A percentile compares a stretch with the other conserved stretches of the same genome.
phyloP scores from a whole-genome alignment of 1,140 invertebrate genomes.

The Berghia stephanieae region DNA sequence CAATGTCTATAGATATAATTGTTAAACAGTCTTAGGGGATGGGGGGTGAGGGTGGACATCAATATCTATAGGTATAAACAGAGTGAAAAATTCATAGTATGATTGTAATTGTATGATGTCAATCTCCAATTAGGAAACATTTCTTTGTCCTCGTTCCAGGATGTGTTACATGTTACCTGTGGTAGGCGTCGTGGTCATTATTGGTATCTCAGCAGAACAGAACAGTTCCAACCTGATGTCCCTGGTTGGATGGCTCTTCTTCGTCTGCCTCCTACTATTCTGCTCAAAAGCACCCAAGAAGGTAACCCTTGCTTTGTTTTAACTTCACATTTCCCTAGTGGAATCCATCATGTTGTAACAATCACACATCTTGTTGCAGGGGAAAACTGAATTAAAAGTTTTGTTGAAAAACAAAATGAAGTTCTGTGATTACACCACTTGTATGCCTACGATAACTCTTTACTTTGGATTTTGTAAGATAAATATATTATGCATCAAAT shows the following conservation, averaged over 20 bases:
- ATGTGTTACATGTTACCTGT: slow-evolving; percentile 37
- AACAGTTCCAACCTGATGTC: slow-evolving; percentile 60
- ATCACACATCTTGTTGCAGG: background rate
- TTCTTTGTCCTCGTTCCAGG: slow-evolving; percentile 12
- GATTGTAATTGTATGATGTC: background rate
- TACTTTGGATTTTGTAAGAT: too few species aligned
- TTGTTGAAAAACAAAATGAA: background rate
- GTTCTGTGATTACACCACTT: background rate
- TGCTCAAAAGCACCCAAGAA: slow-evolving; percentile 56
- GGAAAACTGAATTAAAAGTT: background rate
- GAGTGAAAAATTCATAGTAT: background rate
- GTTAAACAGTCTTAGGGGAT: too few species aligned
- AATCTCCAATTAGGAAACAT: too few species aligned
- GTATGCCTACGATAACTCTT: too few species aligned
- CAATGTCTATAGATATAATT: background rate
- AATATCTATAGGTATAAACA: background rate
- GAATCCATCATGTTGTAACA: background rate
- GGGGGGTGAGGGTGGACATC: background rate
- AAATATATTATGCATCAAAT: too few species aligned
- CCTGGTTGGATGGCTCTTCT: slow-evolving; percentile 49
- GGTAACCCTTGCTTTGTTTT: slow-evolving; percentile 33
- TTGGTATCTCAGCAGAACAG: slow-evolving; percentile 48
- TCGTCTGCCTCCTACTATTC: slow-evolving; percentile 53
- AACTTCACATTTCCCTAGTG: background rate
- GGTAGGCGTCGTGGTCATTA: slow-evolving; percentile 35